These are phyloP conservation scores for Polyodon spathula DNA, from an alignment of 2,113 vertebrate genomes.

Conservation along the genomic window DNA sequence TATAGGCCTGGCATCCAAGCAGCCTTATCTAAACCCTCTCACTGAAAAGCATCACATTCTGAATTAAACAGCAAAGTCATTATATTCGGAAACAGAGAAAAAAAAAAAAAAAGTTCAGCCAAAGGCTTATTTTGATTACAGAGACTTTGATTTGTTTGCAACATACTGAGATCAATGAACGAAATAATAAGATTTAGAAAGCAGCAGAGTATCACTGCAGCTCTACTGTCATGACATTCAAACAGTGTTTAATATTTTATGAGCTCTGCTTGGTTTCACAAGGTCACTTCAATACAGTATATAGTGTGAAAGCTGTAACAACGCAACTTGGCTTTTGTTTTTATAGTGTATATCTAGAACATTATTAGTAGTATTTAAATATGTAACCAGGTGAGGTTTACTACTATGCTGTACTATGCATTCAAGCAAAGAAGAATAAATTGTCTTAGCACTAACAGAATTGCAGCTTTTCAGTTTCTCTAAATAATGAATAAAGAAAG, in stretches of 20 bases:
- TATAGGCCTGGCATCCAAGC: not conserved
- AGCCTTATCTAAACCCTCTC: conserved; percentile 1
- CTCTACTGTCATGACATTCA: not conserved
- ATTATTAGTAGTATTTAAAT: too few relatives aligned
- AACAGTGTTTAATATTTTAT: not conserved
- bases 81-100: conserved; percentile 1
- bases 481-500: too few relatives aligned
- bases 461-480: too few relatives aligned
- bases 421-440: too few relatives aligned
- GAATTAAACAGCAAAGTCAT: not conserved
- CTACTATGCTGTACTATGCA: too few relatives aligned
- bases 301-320: not conserved
- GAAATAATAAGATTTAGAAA: conserved; percentile 1
- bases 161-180: not conserved
- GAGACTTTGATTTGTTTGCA: not conserved
- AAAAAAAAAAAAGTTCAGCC: not conserved
- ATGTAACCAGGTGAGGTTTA: too few relatives aligned
- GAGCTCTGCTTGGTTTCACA: not conserved
- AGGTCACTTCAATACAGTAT: not conserved
- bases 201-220: not conserved
- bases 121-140: not conserved
- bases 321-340: not conserved
- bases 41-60: not conserved
- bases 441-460: too few relatives aligned
- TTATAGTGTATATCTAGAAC: not conserved